phyloP scores from a whole-genome alignment of 2,888 invertebrate species.

The Globia sparganii region DNA sequence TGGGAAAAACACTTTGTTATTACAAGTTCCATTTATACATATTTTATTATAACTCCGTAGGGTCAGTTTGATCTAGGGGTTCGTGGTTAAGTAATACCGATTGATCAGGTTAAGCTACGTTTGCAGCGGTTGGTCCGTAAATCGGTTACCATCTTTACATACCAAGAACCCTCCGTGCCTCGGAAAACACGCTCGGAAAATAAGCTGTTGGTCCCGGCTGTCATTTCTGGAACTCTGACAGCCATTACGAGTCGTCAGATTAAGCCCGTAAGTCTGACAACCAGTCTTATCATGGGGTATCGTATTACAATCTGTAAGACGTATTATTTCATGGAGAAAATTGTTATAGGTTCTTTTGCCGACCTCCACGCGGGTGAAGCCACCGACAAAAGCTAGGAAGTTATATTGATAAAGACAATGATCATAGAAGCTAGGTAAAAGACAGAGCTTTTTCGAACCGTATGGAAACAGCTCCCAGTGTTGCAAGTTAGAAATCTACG shows the following conservation, averaged over 20 bases:
- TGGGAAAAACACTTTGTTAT: slow-evolving; percentile 10
- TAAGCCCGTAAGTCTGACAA: no score
- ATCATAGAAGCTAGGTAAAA: not conserved
- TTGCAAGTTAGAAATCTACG: slow-evolving; percentile 43
- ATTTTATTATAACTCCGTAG: not conserved
- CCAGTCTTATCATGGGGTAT: no score
- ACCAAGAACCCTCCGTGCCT: no score
- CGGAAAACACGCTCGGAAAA: no score
- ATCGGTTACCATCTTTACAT: no score
- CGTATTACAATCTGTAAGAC: no score
- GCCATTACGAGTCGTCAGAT: no score
- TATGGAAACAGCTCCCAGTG: slow-evolving; percentile 16
- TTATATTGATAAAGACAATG: not conserved
- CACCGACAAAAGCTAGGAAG: not conserved
- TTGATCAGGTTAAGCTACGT: no score
- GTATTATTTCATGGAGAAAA: not conserved
- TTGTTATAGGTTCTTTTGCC: not conserved
- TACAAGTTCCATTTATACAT: not conserved
- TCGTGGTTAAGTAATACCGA: no score
- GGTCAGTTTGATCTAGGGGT: not conserved
- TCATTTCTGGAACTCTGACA: no score
- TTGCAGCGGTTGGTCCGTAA: no score
- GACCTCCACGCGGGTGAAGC: not conserved
- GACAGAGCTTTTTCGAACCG: not conserved
- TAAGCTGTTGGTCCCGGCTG: no score